Conservation (phyloP, 2,888 invertebrate species). For the Megalurothrips usitatus region DNA sequence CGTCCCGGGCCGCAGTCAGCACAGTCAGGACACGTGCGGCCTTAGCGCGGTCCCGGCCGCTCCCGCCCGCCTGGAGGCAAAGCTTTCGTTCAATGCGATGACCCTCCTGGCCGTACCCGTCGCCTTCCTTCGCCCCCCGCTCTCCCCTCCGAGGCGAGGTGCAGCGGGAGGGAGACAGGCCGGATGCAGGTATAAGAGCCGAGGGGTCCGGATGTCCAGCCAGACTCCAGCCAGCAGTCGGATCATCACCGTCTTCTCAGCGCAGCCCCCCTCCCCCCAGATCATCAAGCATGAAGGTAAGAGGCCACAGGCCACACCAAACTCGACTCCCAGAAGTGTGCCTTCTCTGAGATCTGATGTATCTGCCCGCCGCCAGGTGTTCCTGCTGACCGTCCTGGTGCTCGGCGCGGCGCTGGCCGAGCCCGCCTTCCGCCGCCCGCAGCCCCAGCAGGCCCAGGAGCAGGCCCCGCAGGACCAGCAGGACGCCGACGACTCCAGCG, state of each 20-base stretch:
- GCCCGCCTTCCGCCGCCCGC: constrained; percentile 2
- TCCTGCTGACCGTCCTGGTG: not conserved
- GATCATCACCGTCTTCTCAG: not conserved
- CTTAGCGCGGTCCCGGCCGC: not conserved
- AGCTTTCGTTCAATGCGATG: not conserved
- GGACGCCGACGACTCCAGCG: not conserved
- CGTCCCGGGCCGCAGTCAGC: not conserved
- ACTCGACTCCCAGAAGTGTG: too few relatives aligned
- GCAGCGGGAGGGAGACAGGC: not conserved
- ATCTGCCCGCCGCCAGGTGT: not conserved
- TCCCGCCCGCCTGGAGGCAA: not conserved
- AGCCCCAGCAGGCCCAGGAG: not conserved
- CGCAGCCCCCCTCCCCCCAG: not conserved
- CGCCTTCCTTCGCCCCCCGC: not conserved
- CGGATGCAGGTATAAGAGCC: constrained; percentile 2
- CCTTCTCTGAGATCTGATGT: too few relatives aligned
- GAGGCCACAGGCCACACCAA: too few relatives aligned
- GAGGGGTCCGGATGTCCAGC: not conserved
- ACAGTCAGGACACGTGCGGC: not conserved
- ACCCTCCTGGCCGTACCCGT: not conserved
- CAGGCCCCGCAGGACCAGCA: not conserved
- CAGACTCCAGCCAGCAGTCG: not conserved
- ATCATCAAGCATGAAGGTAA: not conserved
- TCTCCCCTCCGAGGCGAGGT: not conserved
- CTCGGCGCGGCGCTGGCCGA: constrained; percentile 5